Conservation (phyloP, 2,113 vertebrate species). For the Xenopus laevis region DNA sequence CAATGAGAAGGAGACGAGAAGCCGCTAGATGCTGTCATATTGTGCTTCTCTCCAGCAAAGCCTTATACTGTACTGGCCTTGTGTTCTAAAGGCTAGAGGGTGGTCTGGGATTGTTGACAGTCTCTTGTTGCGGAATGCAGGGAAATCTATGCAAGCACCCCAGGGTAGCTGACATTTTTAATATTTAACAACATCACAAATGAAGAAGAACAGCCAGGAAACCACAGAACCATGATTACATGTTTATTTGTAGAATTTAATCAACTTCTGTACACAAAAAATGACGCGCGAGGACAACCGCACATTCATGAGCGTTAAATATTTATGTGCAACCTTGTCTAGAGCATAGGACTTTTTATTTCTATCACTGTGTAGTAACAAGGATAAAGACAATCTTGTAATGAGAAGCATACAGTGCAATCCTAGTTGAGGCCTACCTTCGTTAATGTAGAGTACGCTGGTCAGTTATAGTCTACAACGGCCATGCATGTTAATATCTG, state of each 20-base stretch:
- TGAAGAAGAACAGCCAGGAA: constrained; percentile 30
- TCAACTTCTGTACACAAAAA: neutral
- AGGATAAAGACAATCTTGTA: too few species aligned
- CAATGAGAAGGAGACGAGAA: neutral
- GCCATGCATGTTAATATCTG: too few species aligned
- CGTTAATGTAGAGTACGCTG: too few species aligned
- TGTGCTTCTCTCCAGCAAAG: neutral
- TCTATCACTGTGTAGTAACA: too few species aligned
- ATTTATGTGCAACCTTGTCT: neutral
- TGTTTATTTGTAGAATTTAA: neutral
- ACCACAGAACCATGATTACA: neutral
- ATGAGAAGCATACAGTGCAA: too few species aligned
- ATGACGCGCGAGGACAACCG: neutral
- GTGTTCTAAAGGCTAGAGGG: constrained; percentile 1
- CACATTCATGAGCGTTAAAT: neutral
- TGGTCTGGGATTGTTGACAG: constrained; percentile 9
- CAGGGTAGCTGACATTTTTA: constrained; percentile 58
- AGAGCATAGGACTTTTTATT: neutral
- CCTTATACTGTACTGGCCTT: neutral
- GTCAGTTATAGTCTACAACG: too few species aligned
- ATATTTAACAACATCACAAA: constrained; percentile 57
- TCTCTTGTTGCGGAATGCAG: constrained; percentile 20
- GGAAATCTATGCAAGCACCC: constrained; percentile 43
- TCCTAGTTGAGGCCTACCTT: too few species aligned
- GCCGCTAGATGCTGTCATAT: neutral